Evolutionary conservation across 2,888 invertebrate genomes (phyloP).

Genomic region (Lochmaea crataegi): DNA sequence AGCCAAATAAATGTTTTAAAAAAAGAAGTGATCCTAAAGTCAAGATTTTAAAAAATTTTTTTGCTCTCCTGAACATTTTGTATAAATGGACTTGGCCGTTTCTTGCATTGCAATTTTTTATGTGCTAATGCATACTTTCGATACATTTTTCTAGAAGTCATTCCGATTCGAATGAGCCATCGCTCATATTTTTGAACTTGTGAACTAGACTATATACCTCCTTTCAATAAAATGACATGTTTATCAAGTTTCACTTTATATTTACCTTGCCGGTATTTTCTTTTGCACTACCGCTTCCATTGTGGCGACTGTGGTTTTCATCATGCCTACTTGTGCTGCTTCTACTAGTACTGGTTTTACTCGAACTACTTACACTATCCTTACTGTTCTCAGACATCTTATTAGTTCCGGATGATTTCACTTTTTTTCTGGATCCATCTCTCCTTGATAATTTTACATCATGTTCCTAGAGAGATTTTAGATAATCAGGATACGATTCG

Average conservation of each 20-base stretch:
- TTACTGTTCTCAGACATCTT: constrained; percentile 17
- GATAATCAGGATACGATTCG: neutral
- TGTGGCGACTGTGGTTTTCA: constrained; percentile 9
- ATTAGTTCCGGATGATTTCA: neutral
- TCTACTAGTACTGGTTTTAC: constrained; percentile 27
- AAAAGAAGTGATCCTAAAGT: no score
- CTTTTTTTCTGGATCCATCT: neutral
- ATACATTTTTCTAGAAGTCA: no score
- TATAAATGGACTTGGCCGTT: no score
- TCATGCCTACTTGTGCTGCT: constrained; percentile 15
- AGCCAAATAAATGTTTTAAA: no score
- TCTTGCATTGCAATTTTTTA: no score
- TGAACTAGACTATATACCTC: no score
- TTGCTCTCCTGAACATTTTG: no score
- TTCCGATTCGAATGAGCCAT: no score
- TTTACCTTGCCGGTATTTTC: constrained; percentile 24
- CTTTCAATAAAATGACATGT: no score
- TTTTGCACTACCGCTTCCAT: constrained; percentile 16
- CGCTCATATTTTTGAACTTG: no score
- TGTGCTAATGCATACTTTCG: no score
- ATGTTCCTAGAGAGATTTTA: neutral
- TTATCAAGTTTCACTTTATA: neutral
- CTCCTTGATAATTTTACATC: neutral
- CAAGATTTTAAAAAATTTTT: no score
- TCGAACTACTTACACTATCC: constrained; percentile 22